phyloP scores from a whole-genome alignment of 2,113 vertebrate genomes.

The Mus spicilegus region DNA sequence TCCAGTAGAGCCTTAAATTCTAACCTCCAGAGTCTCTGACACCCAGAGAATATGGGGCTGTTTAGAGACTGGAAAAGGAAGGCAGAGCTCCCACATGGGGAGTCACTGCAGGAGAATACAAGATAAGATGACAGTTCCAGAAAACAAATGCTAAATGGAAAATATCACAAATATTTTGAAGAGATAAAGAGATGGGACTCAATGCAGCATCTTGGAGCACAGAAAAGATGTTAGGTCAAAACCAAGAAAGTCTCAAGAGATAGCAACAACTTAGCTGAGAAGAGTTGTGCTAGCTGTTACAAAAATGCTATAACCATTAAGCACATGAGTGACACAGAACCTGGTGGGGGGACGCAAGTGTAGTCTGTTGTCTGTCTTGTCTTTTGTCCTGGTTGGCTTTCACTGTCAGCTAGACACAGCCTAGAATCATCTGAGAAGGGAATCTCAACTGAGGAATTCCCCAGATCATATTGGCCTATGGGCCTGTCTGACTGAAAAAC shows the following conservation, averaged over 20 bases:
- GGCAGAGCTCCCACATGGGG: not conserved
- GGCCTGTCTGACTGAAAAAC: not conserved
- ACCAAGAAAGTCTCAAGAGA: not conserved
- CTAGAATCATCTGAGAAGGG: not conserved
- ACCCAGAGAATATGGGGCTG: not conserved
- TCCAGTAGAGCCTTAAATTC: not conserved
- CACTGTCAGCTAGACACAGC: not conserved
- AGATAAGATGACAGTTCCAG: not conserved
- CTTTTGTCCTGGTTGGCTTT: not conserved
- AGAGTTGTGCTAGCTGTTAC: not conserved
- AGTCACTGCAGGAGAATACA: not conserved
- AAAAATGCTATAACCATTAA: not conserved
- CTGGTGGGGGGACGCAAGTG: fast-evolving
- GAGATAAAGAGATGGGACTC: not conserved
- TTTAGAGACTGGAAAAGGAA: not conserved
- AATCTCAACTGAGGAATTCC: not conserved
- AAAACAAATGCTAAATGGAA: not conserved
- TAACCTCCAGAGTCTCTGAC: not conserved
- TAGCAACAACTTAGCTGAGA: not conserved
- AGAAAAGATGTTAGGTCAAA: not conserved
- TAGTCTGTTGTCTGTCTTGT: not conserved
- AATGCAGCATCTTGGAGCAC: not conserved
- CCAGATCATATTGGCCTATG: not conserved
- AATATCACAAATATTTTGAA: not conserved
- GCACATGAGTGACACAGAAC: not conserved